Conservation (phyloP, 2,888 invertebrate species). For the Blastobasis adustella region DNA sequence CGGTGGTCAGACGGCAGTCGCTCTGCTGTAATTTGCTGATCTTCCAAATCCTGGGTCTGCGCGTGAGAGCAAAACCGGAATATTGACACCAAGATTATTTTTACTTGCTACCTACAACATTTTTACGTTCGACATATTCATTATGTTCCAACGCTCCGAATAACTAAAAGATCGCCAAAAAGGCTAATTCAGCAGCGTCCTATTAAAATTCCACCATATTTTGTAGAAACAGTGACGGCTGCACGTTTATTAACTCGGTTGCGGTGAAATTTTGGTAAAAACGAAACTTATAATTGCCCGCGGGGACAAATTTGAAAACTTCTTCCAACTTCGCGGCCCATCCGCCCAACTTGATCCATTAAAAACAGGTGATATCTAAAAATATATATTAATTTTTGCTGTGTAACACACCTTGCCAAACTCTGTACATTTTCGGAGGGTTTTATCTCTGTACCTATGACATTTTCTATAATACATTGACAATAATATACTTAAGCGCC, state of each 20-base stretch:
- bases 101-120: not conserved
- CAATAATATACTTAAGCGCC: not conserved
- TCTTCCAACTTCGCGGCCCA: slow-evolving; percentile 28
- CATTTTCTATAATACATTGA: not conserved
- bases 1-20: no score
- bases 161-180: not conserved
- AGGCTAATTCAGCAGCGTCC: not conserved
- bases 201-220: not conserved
- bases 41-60: no score
- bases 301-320: slow-evolving; percentile 45
- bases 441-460: not conserved
- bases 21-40: no score
- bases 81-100: not conserved
- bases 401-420: not conserved
- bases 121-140: not conserved
- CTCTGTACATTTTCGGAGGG: not conserved
- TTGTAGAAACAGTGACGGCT: not conserved
- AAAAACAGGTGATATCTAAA: slow-evolving; percentile 25
- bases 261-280: slow-evolving; percentile 17
- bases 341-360: slow-evolving; percentile 37
- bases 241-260: slow-evolving; percentile 3
- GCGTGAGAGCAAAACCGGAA: no score
- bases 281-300: slow-evolving; percentile 47
- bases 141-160: not conserved
- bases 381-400: slow-evolving; percentile 1